phyloP scores from a whole-genome alignment of 2,113 vertebrate genomes.

The Bufo gargarizans region DNA sequence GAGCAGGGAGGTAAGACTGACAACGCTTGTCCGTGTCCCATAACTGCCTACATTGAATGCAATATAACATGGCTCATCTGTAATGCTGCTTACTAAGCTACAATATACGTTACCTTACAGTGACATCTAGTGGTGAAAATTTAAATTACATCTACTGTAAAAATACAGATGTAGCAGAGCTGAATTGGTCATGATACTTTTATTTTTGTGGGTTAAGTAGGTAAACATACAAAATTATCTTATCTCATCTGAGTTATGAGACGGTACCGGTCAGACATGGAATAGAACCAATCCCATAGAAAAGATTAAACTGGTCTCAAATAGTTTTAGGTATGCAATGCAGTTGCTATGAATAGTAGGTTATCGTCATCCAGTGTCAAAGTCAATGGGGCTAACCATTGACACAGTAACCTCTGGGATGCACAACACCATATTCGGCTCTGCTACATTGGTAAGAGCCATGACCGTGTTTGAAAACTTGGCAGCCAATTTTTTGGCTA shows the following conservation, averaged over 20 bases:
- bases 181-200: neutral
- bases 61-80: too few relatives aligned
- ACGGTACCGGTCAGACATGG: too few relatives aligned
- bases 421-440: too few relatives aligned
- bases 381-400: too few relatives aligned
- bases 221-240: neutral
- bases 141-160: neutral
- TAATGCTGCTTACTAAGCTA: neutral
- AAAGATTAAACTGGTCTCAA: too few relatives aligned
- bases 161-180: neutral
- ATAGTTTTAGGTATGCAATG: too few relatives aligned
- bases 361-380: too few relatives aligned
- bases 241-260: neutral
- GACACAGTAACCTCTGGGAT: too few relatives aligned
- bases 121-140: constrained; percentile 8
- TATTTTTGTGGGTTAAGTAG: neutral
- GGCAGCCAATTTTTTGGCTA: too few relatives aligned
- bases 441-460: neutral
- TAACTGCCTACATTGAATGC: too few relatives aligned
- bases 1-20: constrained; percentile 67
- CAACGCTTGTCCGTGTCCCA: neutral
- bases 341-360: too few relatives aligned
- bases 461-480: neutral
- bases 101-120: neutral
- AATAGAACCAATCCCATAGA: too few relatives aligned